phyloP scores from a whole-genome alignment of 2,888 invertebrate genomes.

The Rugalucina vietnamica region DNA sequence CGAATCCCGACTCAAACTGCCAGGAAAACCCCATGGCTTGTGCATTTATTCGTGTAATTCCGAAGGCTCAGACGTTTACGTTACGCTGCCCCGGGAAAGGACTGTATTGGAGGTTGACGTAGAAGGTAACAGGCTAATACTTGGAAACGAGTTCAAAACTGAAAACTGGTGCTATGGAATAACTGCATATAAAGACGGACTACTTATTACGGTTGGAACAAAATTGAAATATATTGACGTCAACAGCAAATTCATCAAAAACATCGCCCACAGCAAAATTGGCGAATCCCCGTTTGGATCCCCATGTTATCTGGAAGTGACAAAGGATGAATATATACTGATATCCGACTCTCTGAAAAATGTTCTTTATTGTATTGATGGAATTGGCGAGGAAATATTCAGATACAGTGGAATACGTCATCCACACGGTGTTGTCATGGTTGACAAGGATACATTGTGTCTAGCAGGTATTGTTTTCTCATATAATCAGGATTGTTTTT shows the following conservation, averaged over 20 bases:
- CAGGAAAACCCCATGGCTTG: slow-evolving; percentile 52
- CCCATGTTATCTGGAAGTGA: slow-evolving; percentile 51
- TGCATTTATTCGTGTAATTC: slow-evolving; percentile 54
- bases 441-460: slow-evolving; percentile 42
- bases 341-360: slow-evolving; percentile 48
- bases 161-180: slow-evolving; percentile 61
- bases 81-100: slow-evolving; percentile 54
- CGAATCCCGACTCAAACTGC: slow-evolving; percentile 35
- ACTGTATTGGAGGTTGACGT: slow-evolving; percentile 45
- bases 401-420: slow-evolving; percentile 47
- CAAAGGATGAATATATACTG: slow-evolving; percentile 35
- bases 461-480: slow-evolving; percentile 56
- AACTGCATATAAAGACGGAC: slow-evolving; percentile 56
- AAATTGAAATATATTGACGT: slow-evolving; percentile 55
- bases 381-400: slow-evolving; percentile 51
- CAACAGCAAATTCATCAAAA: slow-evolving; percentile 45
- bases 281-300: slow-evolving; percentile 56
- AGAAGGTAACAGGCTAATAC: slow-evolving; percentile 9
- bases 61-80: slow-evolving; percentile 51
- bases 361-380: slow-evolving; percentile 35
- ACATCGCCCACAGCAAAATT: slow-evolving; percentile 28
- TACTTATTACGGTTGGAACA: slow-evolving; percentile 56
- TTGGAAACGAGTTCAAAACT: slow-evolving; percentile 19
- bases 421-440: slow-evolving; percentile 41
- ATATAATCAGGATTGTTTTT: too few species aligned